phyloP scores from a whole-genome alignment of 2,113 vertebrate genomes.

The Grammomys surdaster region DNA sequence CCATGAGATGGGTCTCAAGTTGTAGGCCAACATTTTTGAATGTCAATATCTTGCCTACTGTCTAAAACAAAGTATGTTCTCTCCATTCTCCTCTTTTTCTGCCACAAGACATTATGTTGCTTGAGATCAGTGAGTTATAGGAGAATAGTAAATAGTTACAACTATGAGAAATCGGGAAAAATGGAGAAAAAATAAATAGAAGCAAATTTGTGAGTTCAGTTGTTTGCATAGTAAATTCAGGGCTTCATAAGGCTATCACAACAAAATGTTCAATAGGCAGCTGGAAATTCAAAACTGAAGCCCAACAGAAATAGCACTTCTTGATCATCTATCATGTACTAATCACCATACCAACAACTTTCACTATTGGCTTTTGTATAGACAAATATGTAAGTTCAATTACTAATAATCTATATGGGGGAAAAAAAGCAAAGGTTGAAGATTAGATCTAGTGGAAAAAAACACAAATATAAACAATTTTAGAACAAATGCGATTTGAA shows the following conservation, averaged over 20 bases:
- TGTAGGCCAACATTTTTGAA: background rate
- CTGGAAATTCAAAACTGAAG: background rate
- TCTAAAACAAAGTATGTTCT: constrained; percentile 2
- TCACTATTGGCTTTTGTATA: background rate
- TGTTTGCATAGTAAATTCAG: background rate
- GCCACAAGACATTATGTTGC: background rate
- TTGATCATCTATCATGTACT: background rate
- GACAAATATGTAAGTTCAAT: background rate
- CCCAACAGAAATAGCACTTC: background rate
- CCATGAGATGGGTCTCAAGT: too few relatives aligned
- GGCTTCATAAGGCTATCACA: background rate
- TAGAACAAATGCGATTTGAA: background rate
- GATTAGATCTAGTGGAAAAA: background rate
- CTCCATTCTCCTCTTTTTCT: background rate
- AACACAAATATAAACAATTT: background rate
- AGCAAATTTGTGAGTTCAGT: background rate
- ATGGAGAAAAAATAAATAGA: background rate
- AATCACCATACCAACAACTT: background rate
- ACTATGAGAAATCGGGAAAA: background rate
- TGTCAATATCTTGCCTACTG: background rate
- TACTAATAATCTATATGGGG: background rate
- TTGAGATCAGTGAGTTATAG: background rate
- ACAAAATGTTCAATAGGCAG: background rate
- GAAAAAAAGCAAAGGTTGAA: background rate
- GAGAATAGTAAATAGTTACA: background rate